A percentile compares a stretch with the other conserved stretches of the same genome.
Evolutionary conservation across 2,888 invertebrate genomes (phyloP).

Genomic region (Xylota sylvarum): DNA sequence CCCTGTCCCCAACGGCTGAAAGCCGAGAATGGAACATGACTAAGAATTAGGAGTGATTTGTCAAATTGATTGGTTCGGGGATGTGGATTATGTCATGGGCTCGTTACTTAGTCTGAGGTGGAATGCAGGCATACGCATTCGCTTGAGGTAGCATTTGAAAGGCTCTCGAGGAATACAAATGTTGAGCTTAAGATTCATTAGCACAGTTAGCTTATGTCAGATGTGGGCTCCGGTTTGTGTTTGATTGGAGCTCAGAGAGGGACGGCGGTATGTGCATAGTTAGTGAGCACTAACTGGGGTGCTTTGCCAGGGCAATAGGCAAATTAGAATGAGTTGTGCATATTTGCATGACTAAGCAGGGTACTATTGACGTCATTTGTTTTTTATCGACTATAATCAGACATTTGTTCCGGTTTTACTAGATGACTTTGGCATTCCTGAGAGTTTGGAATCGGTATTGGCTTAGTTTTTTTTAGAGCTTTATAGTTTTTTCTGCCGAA

Average conservation of each 20-base stretch:
- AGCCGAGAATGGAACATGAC: conserved; percentile 59
- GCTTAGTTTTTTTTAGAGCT: no score
- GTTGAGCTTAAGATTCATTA: conserved; percentile 56
- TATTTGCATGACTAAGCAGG: not conserved
- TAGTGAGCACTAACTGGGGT: not conserved
- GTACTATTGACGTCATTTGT: not conserved
- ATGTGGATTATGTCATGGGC: conserved; percentile 68
- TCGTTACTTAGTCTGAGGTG: conserved; percentile 55
- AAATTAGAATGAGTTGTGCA: not conserved
- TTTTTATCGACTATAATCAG: not conserved
- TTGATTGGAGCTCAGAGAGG: not conserved
- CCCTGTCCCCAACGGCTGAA: conserved; percentile 45
- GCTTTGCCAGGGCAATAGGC: not conserved
- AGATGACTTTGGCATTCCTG: no score
- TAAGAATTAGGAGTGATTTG: conserved; percentile 69
- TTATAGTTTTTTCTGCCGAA: no score
- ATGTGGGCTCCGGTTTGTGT: not conserved
- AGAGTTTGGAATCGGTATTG: no score
- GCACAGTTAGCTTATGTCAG: conserved; percentile 25
- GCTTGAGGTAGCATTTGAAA: conserved; percentile 8
- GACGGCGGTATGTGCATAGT: not conserved
- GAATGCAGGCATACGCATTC: conserved; percentile 56
- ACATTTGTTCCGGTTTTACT: no score
- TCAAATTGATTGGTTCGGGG: conserved; percentile 66
- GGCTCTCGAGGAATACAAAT: conserved; percentile 39